These are phyloP conservation scores for Callorhinus ursinus DNA, from an alignment of 2,113 vertebrate genomes.

Conservation along the genomic window DNA sequence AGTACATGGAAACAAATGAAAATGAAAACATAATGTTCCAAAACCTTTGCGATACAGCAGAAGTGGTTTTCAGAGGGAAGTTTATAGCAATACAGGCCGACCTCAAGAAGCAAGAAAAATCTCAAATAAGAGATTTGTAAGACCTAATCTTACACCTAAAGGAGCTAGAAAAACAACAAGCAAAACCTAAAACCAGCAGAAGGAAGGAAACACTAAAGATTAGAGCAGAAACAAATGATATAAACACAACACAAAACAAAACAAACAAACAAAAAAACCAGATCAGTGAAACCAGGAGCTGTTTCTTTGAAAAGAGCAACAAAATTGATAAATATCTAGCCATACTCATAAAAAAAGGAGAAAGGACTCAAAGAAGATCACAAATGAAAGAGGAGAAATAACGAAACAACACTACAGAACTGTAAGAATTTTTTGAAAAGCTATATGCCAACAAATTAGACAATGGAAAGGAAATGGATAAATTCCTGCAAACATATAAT, in stretches of 20 bases:
- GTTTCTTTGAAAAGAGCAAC: neutral
- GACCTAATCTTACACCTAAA: neutral
- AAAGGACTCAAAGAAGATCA: neutral
- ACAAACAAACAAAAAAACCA: neutral
- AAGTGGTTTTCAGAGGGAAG: neutral
- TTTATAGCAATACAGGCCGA: neutral
- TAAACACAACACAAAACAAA: neutral
- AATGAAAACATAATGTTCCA: neutral
- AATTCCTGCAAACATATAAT: neutral
- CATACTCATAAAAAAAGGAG: neutral
- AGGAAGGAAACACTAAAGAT: neutral
- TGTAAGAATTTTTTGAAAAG: neutral
- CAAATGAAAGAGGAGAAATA: neutral
- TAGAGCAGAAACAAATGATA: neutral
- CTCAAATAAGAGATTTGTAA: neutral
- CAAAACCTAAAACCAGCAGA: neutral
- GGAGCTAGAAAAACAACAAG: neutral
- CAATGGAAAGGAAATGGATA: neutral
- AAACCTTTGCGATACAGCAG: neutral
- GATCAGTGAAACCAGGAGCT: neutral
- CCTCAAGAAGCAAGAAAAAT: neutral
- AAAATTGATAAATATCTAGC: neutral
- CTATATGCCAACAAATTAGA: neutral
- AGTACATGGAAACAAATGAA: neutral
- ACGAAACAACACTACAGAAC: neutral